Evolutionary conservation across 2,888 invertebrate genomes (phyloP), one percentile per base, ranked within the genome.

Genomic region (Xestia sexstrigata): DNA sequence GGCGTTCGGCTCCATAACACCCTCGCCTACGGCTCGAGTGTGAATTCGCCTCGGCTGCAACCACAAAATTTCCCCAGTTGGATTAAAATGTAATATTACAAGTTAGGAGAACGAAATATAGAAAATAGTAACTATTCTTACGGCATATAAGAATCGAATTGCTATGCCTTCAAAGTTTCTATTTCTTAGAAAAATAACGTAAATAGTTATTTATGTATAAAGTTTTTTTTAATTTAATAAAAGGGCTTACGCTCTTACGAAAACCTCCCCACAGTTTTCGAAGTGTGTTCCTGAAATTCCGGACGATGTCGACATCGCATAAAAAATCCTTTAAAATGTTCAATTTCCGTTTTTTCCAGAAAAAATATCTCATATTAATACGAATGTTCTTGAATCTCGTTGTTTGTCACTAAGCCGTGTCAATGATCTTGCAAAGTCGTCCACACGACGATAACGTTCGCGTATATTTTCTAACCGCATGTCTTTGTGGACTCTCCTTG

Each of bases 341-440:
- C 11, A 62, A 13, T 15, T 68, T 47, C 17, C 55, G n/a, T 9
- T 3, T 20, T 30, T 65, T 62, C 23, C 20, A 66, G 55, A 60
- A 70, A 15, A 79, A 23, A n/a, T 1, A 3, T 47, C 20, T 52
- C 15, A 17, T 26, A 55, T 26, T 4, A 52, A 52, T 15, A 58
- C 26, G 26, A 15, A 15, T 55, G 8, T 26, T 55, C 60, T 71
- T 35, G 42, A 63, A 70, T 58, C 39, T 52, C 65, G n/a, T 65
- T 47, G 52, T 68, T 60, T 66, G 20, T 69, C n/a, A 26, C 15
- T n/a, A 35, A 8, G 39, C 35, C 49, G 35, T 66, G 83, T 86
- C 74, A 86, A 86, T 66, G 86, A 74, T 72, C 74, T 74, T 45
- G 7, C 13, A 74, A 74, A 39, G 52, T 71, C 52, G 30, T 60